These are phyloP conservation scores for Pagetopsis macropterus DNA, from an alignment of 2,797 vertebrate genomes.

Conservation along the genomic window DNA sequence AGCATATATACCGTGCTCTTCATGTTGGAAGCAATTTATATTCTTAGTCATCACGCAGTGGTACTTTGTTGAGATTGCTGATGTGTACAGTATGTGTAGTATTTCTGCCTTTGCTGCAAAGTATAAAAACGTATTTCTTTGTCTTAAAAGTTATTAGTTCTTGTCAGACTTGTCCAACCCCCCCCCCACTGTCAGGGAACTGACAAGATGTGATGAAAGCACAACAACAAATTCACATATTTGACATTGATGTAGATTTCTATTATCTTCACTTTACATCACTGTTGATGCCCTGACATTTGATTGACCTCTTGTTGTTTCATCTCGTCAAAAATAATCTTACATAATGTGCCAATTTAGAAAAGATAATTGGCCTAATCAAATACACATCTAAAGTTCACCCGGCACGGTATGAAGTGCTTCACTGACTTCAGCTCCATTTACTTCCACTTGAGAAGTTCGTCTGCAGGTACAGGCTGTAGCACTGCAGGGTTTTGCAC, in stretches of 20 bases:
- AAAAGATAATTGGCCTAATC: conserved; percentile 36
- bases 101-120: conserved; percentile 23
- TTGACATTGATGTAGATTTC: conserved; percentile 23
- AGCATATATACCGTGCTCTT: background rate
- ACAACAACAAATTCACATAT: conserved; percentile 40
- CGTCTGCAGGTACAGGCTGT: conserved; percentile 37
- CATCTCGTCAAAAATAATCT: conserved; percentile 29
- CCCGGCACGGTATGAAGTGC: conserved; percentile 4
- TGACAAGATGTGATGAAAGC: conserved; percentile 39
- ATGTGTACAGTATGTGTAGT: conserved; percentile 1
- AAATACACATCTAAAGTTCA: conserved; percentile 5
- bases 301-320: conserved; percentile 50
- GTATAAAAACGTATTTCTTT: conserved; percentile 8
- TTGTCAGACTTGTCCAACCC: conserved; percentile 63
- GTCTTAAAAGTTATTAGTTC: conserved; percentile 32
- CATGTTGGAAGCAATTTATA: background rate
- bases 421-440: conserved; percentile 25
- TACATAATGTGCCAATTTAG: conserved; percentile 11
- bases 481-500: conserved; percentile 18
- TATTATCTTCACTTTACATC: conserved; percentile 45
- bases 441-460: conserved; percentile 48
- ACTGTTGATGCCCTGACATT: conserved; percentile 29
- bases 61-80: background rate
- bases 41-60: conserved; percentile 7
- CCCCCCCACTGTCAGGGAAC: conserved; percentile 51